These are phyloP conservation scores for Petrocephalus schoutedeni DNA, from an alignment of 2,797 vertebrate genomes.

Conservation along the genomic window DNA sequence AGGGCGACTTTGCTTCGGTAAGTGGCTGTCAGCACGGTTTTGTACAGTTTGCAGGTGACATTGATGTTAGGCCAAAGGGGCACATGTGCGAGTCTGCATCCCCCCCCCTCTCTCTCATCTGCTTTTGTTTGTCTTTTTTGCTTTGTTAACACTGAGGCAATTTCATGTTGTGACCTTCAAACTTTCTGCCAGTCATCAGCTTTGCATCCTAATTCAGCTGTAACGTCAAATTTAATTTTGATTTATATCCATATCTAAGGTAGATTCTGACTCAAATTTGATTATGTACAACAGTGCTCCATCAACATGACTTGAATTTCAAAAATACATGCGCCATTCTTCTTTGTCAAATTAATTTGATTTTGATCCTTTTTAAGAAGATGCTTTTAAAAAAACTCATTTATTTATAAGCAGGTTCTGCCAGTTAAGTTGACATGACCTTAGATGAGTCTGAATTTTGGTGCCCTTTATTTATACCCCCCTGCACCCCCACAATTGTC, in stretches of 20 bases:
- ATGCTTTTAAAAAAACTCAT: not conserved
- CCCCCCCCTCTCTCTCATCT: not conserved
- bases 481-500: not conserved
- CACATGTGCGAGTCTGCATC: not conserved
- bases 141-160: not conserved
- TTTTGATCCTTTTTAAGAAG: not conserved
- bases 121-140: not conserved
- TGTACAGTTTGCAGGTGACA: not conserved
- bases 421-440: not conserved
- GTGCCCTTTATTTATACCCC: not conserved
- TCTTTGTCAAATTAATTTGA: not conserved
- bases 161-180: slow-evolving; percentile 7
- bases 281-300: not conserved
- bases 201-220: not conserved
- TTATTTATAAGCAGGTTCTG: not conserved
- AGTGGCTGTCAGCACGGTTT: slow-evolving; percentile 44
- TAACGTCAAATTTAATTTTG: not conserved
- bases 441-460: not conserved
- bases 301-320: not conserved
- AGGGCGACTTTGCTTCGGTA: slow-evolving; percentile 85
- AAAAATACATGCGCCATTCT: not conserved
- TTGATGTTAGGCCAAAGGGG: not conserved
- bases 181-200: not conserved
- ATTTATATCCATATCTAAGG: not conserved
- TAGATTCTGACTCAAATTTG: not conserved